Evolutionary conservation across 2,888 invertebrate genomes (phyloP), one percentile per base, ranked within the genome.

Genomic region (Cantharis nigra): DNA sequence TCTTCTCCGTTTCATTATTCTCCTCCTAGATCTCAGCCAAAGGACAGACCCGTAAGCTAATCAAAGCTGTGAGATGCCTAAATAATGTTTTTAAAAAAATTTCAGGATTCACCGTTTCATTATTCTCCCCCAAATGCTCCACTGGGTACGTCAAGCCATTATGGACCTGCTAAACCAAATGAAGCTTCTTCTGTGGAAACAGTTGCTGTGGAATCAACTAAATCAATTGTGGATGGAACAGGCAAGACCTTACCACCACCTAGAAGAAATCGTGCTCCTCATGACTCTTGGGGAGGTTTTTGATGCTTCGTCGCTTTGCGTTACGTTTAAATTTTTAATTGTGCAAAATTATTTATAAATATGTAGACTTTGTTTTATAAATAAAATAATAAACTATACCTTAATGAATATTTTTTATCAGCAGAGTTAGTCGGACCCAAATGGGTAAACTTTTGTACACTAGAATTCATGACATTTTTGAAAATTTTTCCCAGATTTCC

Each of bases 281-380:
- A 79, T 49, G 87, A 87, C 77, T 76, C 83, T 1, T 87, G 87
- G 87, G 83, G 84, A 62, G 87, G 87, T 5, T 86, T 85, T 75
- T 18, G 70, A 69, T 23, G 13, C 5, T 23, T 49, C 7, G 49
- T n/a, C 2, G 2, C 2, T 49, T n/a, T 49, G n/a, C 0, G n/a
- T n/a, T 49, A 9, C 7, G 49, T 49, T 49, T 49, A 49, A 49
- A 49, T 49, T 49, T 49, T 49, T 80, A 69, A 74, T 23, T 72
- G 14, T 76, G 72, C 75, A 70, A 65, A 30, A 11, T 30, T 14
- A 18, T 33, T 18, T 70, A 70, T 23, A 69, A 26, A 16, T 69
- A 14, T 28, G 10, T n/a, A n/a, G 20, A 11, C 14, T 13, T n/a
- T n/a, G n/a, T 49, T 49, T 13, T 7, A 49, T 49, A n/a, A 33